These are phyloP conservation scores for Ceyx cyanopectus DNA, from an alignment of 2,113 vertebrate species.

Conservation along the genomic window DNA sequence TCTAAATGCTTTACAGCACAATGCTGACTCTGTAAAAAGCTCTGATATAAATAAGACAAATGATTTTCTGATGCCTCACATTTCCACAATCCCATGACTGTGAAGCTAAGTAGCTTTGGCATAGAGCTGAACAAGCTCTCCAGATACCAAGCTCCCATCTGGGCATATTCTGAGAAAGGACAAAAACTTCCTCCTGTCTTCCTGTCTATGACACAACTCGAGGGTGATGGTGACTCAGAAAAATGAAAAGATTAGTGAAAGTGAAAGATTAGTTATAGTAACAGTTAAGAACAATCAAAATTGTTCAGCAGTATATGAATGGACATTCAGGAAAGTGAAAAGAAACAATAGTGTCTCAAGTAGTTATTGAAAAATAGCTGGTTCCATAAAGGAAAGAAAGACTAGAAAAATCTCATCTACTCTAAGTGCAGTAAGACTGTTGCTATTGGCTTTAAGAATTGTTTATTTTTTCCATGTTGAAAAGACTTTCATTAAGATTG, in stretches of 20 bases:
- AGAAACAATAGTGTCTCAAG: background rate
- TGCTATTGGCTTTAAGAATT: background rate
- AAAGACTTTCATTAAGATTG: background rate
- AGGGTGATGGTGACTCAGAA: background rate
- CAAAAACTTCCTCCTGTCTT: background rate
- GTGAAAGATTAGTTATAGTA: background rate
- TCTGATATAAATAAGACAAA: conserved; percentile 35
- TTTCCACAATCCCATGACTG: background rate
- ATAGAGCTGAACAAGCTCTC: background rate
- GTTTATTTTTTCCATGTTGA: background rate
- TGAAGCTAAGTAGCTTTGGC: background rate
- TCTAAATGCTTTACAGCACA: background rate
- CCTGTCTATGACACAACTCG: background rate
- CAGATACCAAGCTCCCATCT: background rate
- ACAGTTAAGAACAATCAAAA: background rate
- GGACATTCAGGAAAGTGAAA: background rate
- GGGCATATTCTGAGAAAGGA: background rate
- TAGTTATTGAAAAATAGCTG: background rate
- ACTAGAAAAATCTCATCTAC: background rate
- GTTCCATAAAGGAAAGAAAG: background rate
- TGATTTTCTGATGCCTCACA: conserved; percentile 1
- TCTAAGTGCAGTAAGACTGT: background rate
- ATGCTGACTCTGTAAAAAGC: background rate
- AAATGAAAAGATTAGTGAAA: background rate
- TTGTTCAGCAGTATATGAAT: background rate